phyloP scores from a whole-genome alignment of 2,113 vertebrate species.

The Colaptes auratus region DNA sequence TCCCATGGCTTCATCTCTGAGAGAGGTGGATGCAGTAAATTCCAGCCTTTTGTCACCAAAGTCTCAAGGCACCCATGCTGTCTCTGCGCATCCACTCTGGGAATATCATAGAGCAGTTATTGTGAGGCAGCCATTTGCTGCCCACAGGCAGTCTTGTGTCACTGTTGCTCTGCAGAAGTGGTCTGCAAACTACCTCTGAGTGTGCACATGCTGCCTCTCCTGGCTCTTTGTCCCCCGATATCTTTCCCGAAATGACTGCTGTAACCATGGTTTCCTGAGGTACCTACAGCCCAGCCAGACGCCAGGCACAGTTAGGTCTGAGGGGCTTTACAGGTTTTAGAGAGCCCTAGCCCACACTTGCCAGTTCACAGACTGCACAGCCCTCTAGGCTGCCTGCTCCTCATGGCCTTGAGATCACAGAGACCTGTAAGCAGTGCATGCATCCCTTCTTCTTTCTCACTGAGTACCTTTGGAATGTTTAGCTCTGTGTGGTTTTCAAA shows the following conservation, averaged over 20 bases:
- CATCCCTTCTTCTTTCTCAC: not conserved
- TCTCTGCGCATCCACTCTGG: not conserved
- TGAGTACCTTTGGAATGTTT: not conserved
- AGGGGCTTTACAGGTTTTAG: not conserved
- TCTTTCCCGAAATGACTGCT: not conserved
- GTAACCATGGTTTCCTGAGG: not conserved
- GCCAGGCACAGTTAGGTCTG: not conserved
- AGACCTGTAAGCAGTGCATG: not conserved
- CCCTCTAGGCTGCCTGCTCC: not conserved
- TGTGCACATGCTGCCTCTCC: not conserved
- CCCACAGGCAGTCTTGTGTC: not conserved
- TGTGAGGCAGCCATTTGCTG: accelerated
- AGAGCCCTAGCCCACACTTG: not conserved
- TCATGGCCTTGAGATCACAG: not conserved
- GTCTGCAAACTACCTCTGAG: not conserved
- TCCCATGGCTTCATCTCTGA: not conserved
- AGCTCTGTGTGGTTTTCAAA: not conserved
- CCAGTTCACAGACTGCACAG: not conserved
- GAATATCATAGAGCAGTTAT: accelerated
- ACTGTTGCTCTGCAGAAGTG: not conserved
- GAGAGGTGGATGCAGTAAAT: not conserved
- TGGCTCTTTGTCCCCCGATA: not conserved
- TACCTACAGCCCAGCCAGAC: accelerated
- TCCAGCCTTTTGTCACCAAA: not conserved
- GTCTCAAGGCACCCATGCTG: accelerated